Evolutionary conservation across 2,888 invertebrate genomes (phyloP).

Genomic region (Cephus spinipes): DNA sequence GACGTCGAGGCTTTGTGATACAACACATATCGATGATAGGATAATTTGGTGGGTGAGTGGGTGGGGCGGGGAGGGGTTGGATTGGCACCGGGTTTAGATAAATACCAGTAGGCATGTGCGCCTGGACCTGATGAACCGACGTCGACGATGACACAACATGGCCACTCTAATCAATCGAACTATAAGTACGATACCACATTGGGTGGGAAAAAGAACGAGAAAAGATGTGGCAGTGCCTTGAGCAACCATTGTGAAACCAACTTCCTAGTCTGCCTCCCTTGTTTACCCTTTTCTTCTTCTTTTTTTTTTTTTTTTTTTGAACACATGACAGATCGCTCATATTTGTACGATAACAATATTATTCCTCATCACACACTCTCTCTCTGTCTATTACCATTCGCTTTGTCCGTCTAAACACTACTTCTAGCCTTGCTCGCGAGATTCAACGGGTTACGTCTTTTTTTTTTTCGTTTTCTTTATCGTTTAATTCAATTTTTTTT

Average conservation of each 20-base stretch:
- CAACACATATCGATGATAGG: too few relatives aligned
- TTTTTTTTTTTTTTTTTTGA: conserved; percentile 46
- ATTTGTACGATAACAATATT: conserved; percentile 62
- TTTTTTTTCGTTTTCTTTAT: too few relatives aligned
- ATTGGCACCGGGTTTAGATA: background rate
- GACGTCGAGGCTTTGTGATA: too few relatives aligned
- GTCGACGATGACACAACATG: background rate
- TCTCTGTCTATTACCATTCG: conserved; percentile 32
- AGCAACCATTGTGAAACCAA: conserved; percentile 62
- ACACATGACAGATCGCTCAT: conserved; percentile 64
- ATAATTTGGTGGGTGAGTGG: background rate
- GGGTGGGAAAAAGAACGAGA: conserved; percentile 35
- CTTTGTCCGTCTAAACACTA: conserved; percentile 53
- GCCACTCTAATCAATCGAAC: conserved; percentile 29
- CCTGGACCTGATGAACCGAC: too few relatives aligned
- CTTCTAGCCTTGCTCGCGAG: conserved; percentile 63
- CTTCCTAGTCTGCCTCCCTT: conserved; percentile 31
- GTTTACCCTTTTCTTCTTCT: conserved; percentile 23
- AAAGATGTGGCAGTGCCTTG: conserved; percentile 63
- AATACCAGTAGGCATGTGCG: too few relatives aligned
- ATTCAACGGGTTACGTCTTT: conserved; percentile 7
- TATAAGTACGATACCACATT: conserved; percentile 45
- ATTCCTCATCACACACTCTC: conserved; percentile 35
- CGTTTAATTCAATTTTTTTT: background rate
- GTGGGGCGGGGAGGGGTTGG: background rate